These are phyloP conservation scores for Pseudomyrmex cubaensis DNA, from an alignment of 1,140 invertebrate species.

Conservation along the genomic window DNA sequence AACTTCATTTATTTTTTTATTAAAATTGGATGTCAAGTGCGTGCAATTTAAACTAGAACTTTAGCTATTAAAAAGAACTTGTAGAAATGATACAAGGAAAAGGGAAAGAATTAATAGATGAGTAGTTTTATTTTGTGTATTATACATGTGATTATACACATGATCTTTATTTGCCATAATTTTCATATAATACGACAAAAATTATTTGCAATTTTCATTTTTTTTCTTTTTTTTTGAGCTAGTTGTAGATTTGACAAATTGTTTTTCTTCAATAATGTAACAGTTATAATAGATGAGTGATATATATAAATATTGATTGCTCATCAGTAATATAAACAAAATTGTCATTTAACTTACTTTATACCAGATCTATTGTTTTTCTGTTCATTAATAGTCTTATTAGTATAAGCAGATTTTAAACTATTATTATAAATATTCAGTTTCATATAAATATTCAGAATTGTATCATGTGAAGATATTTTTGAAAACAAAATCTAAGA, in stretches of 20 bases:
- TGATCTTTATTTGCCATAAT: slow-evolving; percentile 57
- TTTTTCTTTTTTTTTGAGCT: not conserved
- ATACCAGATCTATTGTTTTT: slow-evolving; percentile 47
- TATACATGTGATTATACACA: no score
- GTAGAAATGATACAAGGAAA: not conserved
- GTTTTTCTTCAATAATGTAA: not conserved
- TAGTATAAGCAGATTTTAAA: slow-evolving; percentile 44
- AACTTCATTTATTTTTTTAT: not conserved
- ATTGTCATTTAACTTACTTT: slow-evolving; percentile 30
- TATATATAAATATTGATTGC: slow-evolving; percentile 42
- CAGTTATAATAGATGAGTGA: slow-evolving; percentile 12
- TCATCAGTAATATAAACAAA: slow-evolving; percentile 47
- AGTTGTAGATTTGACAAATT: slow-evolving; percentile 9
- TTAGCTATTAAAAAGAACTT: no score
- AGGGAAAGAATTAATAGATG: no score
- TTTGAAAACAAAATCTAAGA: slow-evolving; percentile 34
- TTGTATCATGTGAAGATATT: slow-evolving; percentile 23
- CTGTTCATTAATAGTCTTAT: slow-evolving; percentile 12
- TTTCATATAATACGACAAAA: slow-evolving; percentile 44
- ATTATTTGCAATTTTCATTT: slow-evolving; percentile 20
- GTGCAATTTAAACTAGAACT: no score
- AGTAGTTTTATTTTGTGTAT: not conserved
- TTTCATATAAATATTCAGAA: slow-evolving; percentile 23
- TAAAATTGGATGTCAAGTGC: no score
- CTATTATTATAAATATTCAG: slow-evolving; percentile 6